These are phyloP conservation scores for Penaeus japonicus DNA, from an alignment of 1,140 invertebrate genomes.

Conservation along the genomic window DNA sequence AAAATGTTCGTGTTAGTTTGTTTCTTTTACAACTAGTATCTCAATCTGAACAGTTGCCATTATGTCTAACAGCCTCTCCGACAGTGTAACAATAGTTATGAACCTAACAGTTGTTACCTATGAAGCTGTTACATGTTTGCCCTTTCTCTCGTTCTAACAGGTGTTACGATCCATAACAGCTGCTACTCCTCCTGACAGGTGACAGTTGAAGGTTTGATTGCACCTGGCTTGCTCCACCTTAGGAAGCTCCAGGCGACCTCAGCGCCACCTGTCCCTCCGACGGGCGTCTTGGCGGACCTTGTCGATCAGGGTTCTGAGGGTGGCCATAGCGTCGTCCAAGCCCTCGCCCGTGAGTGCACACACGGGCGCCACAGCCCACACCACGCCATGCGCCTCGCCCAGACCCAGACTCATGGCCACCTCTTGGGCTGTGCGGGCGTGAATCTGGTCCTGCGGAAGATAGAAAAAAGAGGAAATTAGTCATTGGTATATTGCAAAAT, in stretches of 20 bases:
- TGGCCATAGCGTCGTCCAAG: constrained; percentile 48
- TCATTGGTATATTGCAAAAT: not conserved
- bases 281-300: constrained; percentile 45
- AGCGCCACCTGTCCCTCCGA: constrained; percentile 47
- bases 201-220: not conserved
- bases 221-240: not conserved
- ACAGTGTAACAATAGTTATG: too few species aligned
- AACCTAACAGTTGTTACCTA: too few species aligned
- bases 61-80: too few species aligned
- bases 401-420: constrained; percentile 49
- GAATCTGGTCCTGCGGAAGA: constrained; percentile 39
- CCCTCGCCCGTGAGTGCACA: constrained; percentile 56
- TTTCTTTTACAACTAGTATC: too few species aligned
- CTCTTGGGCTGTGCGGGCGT: constrained; percentile 36
- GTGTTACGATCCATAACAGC: not conserved
- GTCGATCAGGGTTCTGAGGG: constrained; percentile 44
- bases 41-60: too few species aligned
- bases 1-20: too few species aligned
- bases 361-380: constrained; percentile 54
- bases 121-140: too few species aligned
- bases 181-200: not conserved
- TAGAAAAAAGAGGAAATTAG: not conserved
- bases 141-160: too few species aligned
- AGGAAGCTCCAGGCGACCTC: not conserved
- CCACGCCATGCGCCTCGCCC: constrained; percentile 54